Evolutionary conservation across 2,888 invertebrate genomes (phyloP).

Genomic region (Drosophila planitibia): DNA sequence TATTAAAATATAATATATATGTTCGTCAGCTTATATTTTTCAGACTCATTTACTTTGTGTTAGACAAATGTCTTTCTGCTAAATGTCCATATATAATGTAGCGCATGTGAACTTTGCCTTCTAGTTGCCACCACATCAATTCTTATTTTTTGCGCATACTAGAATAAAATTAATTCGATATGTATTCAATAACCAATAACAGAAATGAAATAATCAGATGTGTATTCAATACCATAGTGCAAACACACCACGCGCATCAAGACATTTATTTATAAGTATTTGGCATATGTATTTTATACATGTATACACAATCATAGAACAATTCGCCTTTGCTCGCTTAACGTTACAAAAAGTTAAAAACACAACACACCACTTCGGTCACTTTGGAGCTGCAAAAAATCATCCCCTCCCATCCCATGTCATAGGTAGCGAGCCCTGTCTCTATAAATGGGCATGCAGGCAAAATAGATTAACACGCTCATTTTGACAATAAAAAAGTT

Average conservation of each 20-base stretch:
- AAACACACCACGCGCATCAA: not conserved
- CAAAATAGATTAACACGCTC: not conserved
- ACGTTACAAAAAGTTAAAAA: not conserved
- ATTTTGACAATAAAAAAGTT: not conserved
- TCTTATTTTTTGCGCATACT: not conserved
- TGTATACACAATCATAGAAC: not conserved
- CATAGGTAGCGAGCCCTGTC: not conserved
- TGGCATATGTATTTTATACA: not conserved
- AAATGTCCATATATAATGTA: not conserved
- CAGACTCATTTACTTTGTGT: not conserved
- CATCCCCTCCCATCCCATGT: not conserved
- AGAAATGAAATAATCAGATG: not conserved
- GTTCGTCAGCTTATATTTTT: not conserved
- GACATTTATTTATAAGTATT: not conserved
- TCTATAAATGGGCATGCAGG: conserved; percentile 29
- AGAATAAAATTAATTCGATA: not conserved
- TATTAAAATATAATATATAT: not conserved
- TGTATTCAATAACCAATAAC: no score
- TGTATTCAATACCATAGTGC: not conserved
- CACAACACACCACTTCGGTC: not conserved
- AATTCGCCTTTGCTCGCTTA: not conserved
- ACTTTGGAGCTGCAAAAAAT: not conserved
- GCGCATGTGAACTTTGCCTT: not conserved
- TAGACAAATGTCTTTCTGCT: not conserved
- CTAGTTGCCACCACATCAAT: not conserved